A percentile compares a stretch with the other conserved stretches of the same genome.
Evolutionary conservation across 2,113 vertebrate species (phyloP).

Genomic region (Misgurnus anguillicaudatus): DNA sequence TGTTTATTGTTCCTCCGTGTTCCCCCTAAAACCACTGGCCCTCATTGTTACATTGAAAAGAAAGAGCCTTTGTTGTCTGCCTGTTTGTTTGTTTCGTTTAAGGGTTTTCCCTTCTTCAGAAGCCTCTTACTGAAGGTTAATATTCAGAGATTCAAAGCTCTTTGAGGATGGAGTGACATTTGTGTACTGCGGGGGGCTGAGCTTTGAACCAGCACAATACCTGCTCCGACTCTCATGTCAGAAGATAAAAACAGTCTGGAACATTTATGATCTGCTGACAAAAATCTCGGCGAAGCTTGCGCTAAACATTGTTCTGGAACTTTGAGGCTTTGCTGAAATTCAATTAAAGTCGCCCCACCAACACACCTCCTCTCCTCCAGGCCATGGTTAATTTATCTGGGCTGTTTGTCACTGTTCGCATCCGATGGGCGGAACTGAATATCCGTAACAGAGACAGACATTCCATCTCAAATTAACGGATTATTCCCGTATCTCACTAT

Average conservation of each 20-base stretch:
- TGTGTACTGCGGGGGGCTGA: conserved; percentile 32
- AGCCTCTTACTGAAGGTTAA: conserved; percentile 13
- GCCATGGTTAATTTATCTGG: conserved; percentile 34
- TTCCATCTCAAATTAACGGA: conserved; percentile 34
- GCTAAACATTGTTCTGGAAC: not conserved
- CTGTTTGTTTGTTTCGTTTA: conserved; percentile 20
- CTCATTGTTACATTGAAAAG: not conserved
- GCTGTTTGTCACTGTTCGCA: conserved; percentile 22
- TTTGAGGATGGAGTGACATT: conserved; percentile 46
- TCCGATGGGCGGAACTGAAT: conserved; percentile 36
- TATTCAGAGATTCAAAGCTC: conserved; percentile 23
- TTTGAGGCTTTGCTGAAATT: conserved; percentile 29
- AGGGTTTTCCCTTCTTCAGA: conserved; percentile 31
- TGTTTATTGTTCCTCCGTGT: no score
- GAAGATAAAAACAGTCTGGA: conserved; percentile 34
- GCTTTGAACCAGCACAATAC: conserved; percentile 44
- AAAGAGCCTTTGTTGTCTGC: not conserved
- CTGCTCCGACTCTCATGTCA: conserved; percentile 19
- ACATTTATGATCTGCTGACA: not conserved
- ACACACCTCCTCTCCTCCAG: conserved; percentile 1
- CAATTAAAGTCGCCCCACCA: not conserved
- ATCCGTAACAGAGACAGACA: conserved; percentile 22
- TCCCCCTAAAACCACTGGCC: not conserved
- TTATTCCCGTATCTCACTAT: conserved; percentile 26
- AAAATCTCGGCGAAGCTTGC: conserved; percentile 15